These are phyloP conservation scores for Ctenomys sociabilis DNA, from an alignment of 2,113 vertebrate species.

Conservation along the genomic window DNA sequence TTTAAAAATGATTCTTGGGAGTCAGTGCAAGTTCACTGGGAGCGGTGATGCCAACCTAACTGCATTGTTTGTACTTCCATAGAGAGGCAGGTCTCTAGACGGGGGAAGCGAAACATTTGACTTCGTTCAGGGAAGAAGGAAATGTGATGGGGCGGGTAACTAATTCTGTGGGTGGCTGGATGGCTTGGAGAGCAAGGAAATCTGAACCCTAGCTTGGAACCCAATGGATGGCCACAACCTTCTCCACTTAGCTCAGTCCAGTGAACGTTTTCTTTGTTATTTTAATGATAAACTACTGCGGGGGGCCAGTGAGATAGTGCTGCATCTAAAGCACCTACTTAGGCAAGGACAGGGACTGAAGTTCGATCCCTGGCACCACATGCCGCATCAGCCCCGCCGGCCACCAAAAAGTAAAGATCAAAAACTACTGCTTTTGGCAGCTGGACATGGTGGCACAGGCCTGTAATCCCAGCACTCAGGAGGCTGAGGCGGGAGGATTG, in stretches of 20 bases:
- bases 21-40: neutral
- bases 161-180: constrained; percentile 3
- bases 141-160: neutral
- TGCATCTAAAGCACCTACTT: too few species aligned
- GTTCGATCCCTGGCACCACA: too few species aligned
- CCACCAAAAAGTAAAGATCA: too few species aligned
- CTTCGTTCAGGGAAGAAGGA: neutral
- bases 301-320: too few species aligned
- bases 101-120: neutral
- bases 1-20: neutral
- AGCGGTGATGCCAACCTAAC: neutral
- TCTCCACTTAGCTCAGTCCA: neutral
- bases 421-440: too few species aligned
- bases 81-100: neutral
- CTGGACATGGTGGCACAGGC: too few species aligned
- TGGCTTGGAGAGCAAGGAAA: neutral
- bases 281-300: constrained; percentile 27
- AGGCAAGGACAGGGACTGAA: too few species aligned
- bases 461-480: too few species aligned
- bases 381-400: too few species aligned
- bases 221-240: neutral
- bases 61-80: neutral
- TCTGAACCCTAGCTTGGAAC: neutral
- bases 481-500: too few species aligned
- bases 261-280: neutral